Base-by-base conservation (phyloP, 2,797 vertebrate genomes). In the Periophthalmus magnuspinnatus region DNA sequence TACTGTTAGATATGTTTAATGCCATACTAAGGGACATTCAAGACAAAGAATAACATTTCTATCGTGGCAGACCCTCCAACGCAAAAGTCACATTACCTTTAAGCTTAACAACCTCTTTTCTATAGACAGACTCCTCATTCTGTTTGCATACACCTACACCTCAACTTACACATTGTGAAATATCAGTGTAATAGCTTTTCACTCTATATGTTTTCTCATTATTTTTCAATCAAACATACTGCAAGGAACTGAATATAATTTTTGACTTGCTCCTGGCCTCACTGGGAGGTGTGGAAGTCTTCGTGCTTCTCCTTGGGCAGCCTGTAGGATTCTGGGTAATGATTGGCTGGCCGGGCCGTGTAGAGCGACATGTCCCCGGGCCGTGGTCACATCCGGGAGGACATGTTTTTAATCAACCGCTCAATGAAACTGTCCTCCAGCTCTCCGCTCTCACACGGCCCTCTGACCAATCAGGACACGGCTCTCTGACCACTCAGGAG, bases 321-420 rank as follows among this genome's bases (percentile, higher is more conserved):
- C 63, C 54, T 58, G 69, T 79, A 69, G 63, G 76, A 79, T 86
- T 77, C 75, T 80, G 84, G 85, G 87, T 88, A 88, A 87, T 85
- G 85, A 80, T 71, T 55, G 38, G 48, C 62, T 71, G 70, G 45
- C 63, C 67, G 72, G 66, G 6, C 74, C 82, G 84, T 86, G 80
- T 80, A 76, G 82, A 81, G 38, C 5, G 13, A 45, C 41, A 59
- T 76, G 63, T 83, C 81, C 78, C 62, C 0, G 10, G 65, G 78
- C 74, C 63, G 72, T 55, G 69, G 73, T 81, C 80, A 71, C 69
- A 73, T 79, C 70, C 72, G 65, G 71, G 77, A 83, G 74, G 67
- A 58, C 48, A 28, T 81, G 76, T 79, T 85, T 86, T 80, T 84
- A 89, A 91, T 90, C 82, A 82, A 79, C 82, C 79, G 68, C 81